Base-by-base conservation (phyloP, 2,797 vertebrate genomes). In the Chloroceryle amazona region DNA sequence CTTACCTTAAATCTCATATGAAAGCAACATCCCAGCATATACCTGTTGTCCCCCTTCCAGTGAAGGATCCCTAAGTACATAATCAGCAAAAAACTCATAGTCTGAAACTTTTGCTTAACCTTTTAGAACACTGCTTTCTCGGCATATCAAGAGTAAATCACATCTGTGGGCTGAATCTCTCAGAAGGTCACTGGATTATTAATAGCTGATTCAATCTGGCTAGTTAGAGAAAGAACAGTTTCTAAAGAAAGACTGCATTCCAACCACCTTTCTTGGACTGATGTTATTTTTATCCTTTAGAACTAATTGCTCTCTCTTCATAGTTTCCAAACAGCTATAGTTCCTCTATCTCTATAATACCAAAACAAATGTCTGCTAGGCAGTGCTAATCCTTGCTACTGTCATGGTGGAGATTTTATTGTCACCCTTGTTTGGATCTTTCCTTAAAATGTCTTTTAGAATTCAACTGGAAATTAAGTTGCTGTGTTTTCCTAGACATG, bases 161-260 rank as follows among this genome's bases (percentile, higher is more conserved):
- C 28, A 86, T 91, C 85, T 88, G 78, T 37, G 35, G 54, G 55
- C 33, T 94, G 42, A 89, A 63, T 85, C 19, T 89, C 89, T 97
- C 73, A 52, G 57, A 58, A 82, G 4, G 11, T 96, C 91, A 81
- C 13, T 95, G 63, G 60, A 81, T 96, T 97, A 94, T 96, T 96
- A 96, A 97, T 63, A 91, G 81, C 46, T 95, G 61, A 93, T 94
- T 95, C 73, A 82, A 46, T 94, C 94, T 82, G 91, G 31, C 58
- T 97, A 51, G 58, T 84, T 95, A 94, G 81, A 93, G 37, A 66
- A 93, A 81, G 46, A 96, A 88, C 23, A 29, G 22, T 95, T 95
- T 96, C 76, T 93, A 87, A 90, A 62, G 44, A 91, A 84, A 95
- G 72, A 58, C 6, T 94, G 74, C 61, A 90, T 93, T 96, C 84